Conservation (phyloP, 2,888 invertebrate genomes). For the Phorcus lineatus region DNA sequence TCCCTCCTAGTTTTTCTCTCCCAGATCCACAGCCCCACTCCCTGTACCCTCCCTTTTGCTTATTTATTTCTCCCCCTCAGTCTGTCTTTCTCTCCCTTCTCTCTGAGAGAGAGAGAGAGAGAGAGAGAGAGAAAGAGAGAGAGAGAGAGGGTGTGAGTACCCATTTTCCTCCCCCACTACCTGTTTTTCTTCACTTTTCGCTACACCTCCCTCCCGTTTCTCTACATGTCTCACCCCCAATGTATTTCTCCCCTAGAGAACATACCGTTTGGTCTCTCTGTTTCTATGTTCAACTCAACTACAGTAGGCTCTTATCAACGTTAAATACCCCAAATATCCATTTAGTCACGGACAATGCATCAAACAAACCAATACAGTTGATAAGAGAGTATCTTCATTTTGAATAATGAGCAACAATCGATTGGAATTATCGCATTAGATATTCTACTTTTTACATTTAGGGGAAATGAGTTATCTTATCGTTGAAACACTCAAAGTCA, state of each 20-base stretch:
- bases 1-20: conserved; percentile 21
- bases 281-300: not conserved
- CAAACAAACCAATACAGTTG: not conserved
- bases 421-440: not conserved
- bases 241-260: not conserved
- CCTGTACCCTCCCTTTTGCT: too few species aligned
- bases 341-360: conserved; percentile 6
- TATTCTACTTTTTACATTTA: not conserved
- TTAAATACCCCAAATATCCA: not conserved
- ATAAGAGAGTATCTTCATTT: conserved; percentile 9
- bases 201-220: not conserved
- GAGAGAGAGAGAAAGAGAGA: too few species aligned
- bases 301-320: not conserved
- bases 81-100: not conserved
- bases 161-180: not conserved
- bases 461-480: conserved; percentile 2
- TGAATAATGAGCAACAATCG: conserved; percentile 14
- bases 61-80: not conserved
- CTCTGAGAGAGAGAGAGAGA: too few species aligned
- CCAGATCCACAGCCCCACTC: not conserved
- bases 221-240: not conserved
- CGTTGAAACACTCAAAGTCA: not conserved
- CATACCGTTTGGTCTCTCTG: not conserved
- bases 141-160: too few species aligned
- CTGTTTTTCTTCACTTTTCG: not conserved